Conservation (phyloP, 1,140 invertebrate species). For the Ceratoteleas bidentatus region DNA sequence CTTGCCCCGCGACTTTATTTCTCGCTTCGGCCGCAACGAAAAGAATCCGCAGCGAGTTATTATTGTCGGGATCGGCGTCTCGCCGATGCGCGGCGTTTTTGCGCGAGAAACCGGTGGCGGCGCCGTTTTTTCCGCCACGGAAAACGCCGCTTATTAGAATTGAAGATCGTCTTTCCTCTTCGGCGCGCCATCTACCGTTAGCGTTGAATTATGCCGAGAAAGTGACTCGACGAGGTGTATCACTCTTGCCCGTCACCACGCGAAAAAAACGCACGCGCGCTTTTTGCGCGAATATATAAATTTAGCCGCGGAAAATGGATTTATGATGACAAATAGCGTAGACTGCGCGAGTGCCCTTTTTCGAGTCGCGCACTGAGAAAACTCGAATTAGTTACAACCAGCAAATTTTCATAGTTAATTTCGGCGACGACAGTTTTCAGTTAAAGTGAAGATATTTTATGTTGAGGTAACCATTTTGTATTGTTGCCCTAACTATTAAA, state of each 20-base stretch:
- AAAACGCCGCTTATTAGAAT: constrained; percentile 48
- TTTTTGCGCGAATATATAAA: no score
- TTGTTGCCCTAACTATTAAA: no score
- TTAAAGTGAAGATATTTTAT: no score
- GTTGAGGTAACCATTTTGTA: no score
- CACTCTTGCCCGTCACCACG: constrained; percentile 51
- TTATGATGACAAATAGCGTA: no score
- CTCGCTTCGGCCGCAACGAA: constrained; percentile 44
- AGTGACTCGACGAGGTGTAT: constrained; percentile 56
- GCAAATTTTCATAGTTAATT: no score
- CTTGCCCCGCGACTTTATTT: constrained; percentile 47
- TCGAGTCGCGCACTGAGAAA: no score
- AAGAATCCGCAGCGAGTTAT: constrained; percentile 40
- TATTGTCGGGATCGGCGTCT: constrained; percentile 6
- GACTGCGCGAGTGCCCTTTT: no score
- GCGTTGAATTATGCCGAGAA: constrained; percentile 56
- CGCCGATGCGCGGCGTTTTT: neutral
- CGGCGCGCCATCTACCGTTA: constrained; percentile 44
- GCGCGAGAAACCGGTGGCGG: constrained; percentile 13
- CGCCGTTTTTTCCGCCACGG: constrained; percentile 21
- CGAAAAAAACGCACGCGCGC: no score
- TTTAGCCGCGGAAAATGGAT: no score
- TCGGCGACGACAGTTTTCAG: no score
- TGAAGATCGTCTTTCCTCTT: constrained; percentile 44
- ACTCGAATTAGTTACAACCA: no score